Conservation (phyloP, 2,888 invertebrate genomes). For the Merodon equestris region DNA sequence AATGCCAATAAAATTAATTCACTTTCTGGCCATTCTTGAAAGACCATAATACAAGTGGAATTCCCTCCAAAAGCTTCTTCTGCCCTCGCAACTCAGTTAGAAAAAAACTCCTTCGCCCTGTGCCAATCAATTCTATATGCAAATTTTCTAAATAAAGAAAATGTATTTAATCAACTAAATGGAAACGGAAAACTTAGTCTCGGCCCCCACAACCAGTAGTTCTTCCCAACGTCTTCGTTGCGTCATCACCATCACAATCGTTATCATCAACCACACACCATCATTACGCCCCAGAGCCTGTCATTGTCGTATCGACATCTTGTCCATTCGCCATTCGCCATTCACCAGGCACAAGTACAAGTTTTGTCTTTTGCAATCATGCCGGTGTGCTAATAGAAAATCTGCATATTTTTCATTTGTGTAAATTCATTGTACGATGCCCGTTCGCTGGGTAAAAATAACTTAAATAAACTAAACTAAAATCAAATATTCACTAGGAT, state of each 20-base stretch:
- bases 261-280: background rate
- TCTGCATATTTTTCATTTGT: slow-evolving; percentile 60
- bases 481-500: slow-evolving; percentile 62
- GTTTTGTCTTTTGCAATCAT: slow-evolving; percentile 38
- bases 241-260: slow-evolving; percentile 24
- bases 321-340: too few relatives aligned
- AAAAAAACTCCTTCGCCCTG: slow-evolving; percentile 4
- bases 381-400: slow-evolving; percentile 55
- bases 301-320: too few relatives aligned
- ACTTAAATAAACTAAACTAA: slow-evolving; percentile 48
- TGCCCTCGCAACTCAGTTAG: too few relatives aligned
- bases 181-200: slow-evolving; percentile 44
- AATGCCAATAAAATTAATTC: background rate
- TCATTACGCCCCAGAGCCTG: too few relatives aligned
- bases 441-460: slow-evolving; percentile 37
- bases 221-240: slow-evolving; percentile 17
- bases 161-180: slow-evolving; percentile 59
- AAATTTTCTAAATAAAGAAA: slow-evolving; percentile 45
- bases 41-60: background rate
- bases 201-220: slow-evolving; percentile 12
- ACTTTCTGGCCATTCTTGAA: background rate
- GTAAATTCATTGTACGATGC: slow-evolving; percentile 33
- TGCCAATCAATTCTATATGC: slow-evolving; percentile 48
- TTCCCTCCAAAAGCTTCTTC: slow-evolving; percentile 1
- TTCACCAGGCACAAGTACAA: slow-evolving; percentile 15